Evolutionary conservation across 2,113 vertebrate species (phyloP).

Genomic region (Chaetodon auriga): DNA sequence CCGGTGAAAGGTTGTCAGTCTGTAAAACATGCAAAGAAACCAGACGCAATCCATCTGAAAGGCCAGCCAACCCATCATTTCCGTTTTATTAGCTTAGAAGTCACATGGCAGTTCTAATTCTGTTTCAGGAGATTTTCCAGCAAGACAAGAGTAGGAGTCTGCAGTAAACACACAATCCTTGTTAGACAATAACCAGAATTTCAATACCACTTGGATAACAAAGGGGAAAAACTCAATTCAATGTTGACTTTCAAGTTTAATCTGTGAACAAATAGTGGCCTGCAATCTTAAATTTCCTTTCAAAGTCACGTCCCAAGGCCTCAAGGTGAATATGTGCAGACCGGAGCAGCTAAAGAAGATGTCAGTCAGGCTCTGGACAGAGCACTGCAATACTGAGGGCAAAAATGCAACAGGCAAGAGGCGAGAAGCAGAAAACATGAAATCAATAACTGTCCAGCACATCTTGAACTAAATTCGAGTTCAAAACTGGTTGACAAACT

Average conservation of each 20-base stretch:
- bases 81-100: background rate
- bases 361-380: constrained; percentile 1
- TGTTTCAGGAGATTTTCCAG: background rate
- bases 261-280: background rate
- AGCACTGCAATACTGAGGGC: background rate
- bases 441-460: constrained; percentile 26
- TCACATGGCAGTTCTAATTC: constrained; percentile 5
- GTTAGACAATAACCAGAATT: background rate
- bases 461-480: constrained; percentile 1
- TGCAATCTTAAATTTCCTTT: background rate
- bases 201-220: background rate
- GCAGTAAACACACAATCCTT: background rate
- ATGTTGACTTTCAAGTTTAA: background rate
- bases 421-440: constrained; percentile 1
- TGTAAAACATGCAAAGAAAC: background rate
- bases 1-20: background rate
- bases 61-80: background rate
- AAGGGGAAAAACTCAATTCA: background rate
- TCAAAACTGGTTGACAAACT: background rate
- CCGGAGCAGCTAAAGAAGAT: background rate
- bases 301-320: background rate
- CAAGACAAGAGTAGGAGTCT: background rate
- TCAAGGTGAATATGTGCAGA: background rate
- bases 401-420: background rate
- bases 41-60: background rate